Evolutionary conservation across 2,113 vertebrate genomes (phyloP).

Genomic region (Dipodomys stephensi): DNA sequence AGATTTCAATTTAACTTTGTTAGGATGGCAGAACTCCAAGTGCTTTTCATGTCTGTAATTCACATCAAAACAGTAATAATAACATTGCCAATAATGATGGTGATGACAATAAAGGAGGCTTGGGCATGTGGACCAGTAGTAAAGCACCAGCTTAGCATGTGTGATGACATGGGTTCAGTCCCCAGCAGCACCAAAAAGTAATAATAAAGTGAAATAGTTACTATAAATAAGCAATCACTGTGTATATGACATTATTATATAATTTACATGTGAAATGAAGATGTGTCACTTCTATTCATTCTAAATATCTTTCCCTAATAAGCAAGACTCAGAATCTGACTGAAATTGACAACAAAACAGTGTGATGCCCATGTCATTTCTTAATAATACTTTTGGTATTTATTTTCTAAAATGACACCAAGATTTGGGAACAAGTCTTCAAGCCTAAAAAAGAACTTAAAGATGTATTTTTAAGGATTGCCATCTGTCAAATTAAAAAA

Average conservation of each 20-base stretch:
- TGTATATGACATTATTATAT: not conserved
- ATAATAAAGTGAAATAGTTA: not conserved
- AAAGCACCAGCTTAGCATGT: not conserved
- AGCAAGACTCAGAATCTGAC: conserved; percentile 48
- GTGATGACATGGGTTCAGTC: not conserved
- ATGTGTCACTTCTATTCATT: conserved; percentile 32
- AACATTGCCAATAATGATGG: not conserved
- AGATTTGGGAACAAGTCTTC: conserved; percentile 67
- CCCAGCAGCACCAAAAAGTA: too few species aligned
- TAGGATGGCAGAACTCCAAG: not conserved
- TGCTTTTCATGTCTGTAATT: conserved; percentile 1
- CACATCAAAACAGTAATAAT: conserved; percentile 23
- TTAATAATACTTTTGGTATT: conserved; percentile 70
- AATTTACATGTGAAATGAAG: conserved; percentile 34
- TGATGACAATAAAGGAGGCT: not conserved
- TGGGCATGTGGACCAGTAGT: not conserved
- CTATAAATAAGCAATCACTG: conserved; percentile 20
- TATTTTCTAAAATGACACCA: conserved; percentile 65
- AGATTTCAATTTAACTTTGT: conserved; percentile 24
- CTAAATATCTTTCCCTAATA: conserved; percentile 34
- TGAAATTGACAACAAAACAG: conserved; percentile 58
- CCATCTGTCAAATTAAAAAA: conserved; percentile 78
- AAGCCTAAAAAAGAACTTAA: conserved; percentile 75
- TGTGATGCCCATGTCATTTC: conserved; percentile 30
- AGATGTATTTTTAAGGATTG: conserved; percentile 79